Evolutionary conservation across 1,140 invertebrate species (phyloP).

Genomic region (Aradophagus sp.): DNA sequence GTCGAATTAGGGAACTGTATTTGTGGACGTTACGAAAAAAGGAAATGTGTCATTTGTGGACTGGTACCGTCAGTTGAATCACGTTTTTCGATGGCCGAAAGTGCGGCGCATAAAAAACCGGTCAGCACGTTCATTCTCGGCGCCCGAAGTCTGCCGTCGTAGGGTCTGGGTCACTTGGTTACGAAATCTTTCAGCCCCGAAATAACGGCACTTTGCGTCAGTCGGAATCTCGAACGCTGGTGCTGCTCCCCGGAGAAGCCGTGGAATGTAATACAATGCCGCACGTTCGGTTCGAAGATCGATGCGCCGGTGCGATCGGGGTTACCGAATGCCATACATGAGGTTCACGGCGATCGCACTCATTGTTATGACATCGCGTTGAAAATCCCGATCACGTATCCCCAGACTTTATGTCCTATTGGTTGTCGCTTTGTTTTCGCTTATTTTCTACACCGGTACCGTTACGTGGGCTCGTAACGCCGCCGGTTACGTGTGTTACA

Average conservation of each 20-base stretch:
- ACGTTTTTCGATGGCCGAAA: too few relatives aligned
- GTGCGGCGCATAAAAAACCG: too few relatives aligned
- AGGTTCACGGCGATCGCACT: not conserved
- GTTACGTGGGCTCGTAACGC: slow-evolving; percentile 30
- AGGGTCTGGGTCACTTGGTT: slow-evolving; percentile 70
- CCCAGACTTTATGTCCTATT: slow-evolving; percentile 16
- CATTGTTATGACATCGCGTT: slow-evolving; percentile 31
- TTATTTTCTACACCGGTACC: slow-evolving; percentile 31
- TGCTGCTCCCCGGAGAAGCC: too few relatives aligned
- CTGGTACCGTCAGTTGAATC: too few relatives aligned
- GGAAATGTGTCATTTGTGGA: too few relatives aligned
- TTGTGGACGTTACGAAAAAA: too few relatives aligned
- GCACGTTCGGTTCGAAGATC: slow-evolving; percentile 27
- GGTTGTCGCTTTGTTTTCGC: slow-evolving; percentile 32
- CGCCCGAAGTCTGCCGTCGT: too few relatives aligned
- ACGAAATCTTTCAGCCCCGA: slow-evolving; percentile 63
- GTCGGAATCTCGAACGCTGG: slow-evolving; percentile 29
- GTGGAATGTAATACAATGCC: not conserved
- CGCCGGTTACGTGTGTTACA: slow-evolving; percentile 27
- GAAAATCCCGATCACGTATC: slow-evolving; percentile 37
- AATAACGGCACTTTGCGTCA: slow-evolving; percentile 63
- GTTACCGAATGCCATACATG: not conserved
- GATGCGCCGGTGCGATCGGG: slow-evolving; percentile 4
- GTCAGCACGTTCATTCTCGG: too few relatives aligned
- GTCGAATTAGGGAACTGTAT: too few relatives aligned